Evolutionary conservation across 1,140 invertebrate species (phyloP).

Genomic region (Heliconius melpomene): DNA sequence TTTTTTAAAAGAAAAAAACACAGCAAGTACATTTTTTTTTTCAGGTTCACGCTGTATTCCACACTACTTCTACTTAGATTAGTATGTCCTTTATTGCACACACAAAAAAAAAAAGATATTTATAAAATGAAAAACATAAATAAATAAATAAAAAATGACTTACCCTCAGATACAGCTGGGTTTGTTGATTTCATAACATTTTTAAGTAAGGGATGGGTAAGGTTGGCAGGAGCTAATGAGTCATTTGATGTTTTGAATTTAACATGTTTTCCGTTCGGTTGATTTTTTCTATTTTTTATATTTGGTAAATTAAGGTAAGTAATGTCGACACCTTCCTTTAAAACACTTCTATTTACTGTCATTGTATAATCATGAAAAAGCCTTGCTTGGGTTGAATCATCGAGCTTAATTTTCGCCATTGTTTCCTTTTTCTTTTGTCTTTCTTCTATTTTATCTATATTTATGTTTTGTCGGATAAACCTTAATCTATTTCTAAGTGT

Average conservation of each 20-base stretch:
- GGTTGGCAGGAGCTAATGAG: constrained; percentile 43
- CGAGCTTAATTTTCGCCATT: constrained; percentile 65
- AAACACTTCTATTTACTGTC: constrained; percentile 56
- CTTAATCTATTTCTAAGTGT: not conserved
- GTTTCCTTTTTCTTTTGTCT: constrained; percentile 45
- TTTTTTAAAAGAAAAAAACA: too few relatives aligned
- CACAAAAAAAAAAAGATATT: too few relatives aligned
- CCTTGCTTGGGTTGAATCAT: constrained; percentile 62
- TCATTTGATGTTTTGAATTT: constrained; percentile 37
- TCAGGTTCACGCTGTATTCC: too few relatives aligned
- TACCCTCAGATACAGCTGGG: constrained; percentile 48
- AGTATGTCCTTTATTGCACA: too few relatives aligned
- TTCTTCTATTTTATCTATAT: constrained; percentile 22
- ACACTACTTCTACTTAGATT: too few relatives aligned
- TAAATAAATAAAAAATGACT: too few relatives aligned
- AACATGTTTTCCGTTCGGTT: constrained; percentile 13
- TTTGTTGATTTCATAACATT: constrained; percentile 45
- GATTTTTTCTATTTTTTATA: constrained; percentile 11
- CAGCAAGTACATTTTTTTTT: too few relatives aligned
- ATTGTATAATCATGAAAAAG: constrained; percentile 67
- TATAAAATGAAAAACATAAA: constrained; percentile 14
- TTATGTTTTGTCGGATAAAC: not conserved
- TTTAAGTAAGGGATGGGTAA: constrained; percentile 46
- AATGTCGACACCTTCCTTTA: not conserved
- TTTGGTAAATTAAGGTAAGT: not conserved